Percentiles rank a stretch among this genome's conserved stretches.
phyloP scores from a whole-genome alignment of 2,113 vertebrate genomes.

The Pteruthius melanotis region DNA sequence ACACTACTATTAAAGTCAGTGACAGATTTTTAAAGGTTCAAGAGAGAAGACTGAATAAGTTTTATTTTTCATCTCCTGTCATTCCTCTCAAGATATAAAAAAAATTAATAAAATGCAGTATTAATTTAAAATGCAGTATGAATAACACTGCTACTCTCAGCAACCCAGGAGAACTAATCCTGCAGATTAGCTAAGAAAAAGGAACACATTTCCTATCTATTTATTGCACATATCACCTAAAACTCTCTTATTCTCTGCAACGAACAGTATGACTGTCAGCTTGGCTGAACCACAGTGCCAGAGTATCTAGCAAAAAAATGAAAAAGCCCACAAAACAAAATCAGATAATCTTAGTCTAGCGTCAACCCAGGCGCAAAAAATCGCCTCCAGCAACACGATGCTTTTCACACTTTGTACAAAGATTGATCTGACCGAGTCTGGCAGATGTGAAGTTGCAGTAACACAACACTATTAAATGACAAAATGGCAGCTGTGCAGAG shows the following conservation, averaged over 20 bases:
- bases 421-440: slow-evolving; percentile 27
- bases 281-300: not conserved
- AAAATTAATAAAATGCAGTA: not conserved
- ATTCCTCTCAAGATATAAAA: not conserved
- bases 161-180: not conserved
- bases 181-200: not conserved
- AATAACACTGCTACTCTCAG: not conserved
- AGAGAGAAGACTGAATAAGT: slow-evolving; percentile 5
- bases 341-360: not conserved
- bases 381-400: not conserved
- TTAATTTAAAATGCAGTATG: slow-evolving; percentile 16
- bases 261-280: not conserved
- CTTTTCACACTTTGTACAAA: slow-evolving; percentile 11
- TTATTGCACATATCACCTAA: not conserved
- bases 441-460: slow-evolving; percentile 13
- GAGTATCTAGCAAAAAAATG: not conserved
- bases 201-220: not conserved
- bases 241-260: not conserved
- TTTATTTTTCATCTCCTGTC: slow-evolving; percentile 27
- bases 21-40: slow-evolving; percentile 47
- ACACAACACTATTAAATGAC: not conserved
- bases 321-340: not conserved
- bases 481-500: not conserved
- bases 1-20: slow-evolving; percentile 47
- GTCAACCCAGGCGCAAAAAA: not conserved